Percentiles rank a stretch among this genome's conserved stretches.
Conservation (phyloP, 2,113 vertebrate genomes). For the Rhineura floridana region DNA sequence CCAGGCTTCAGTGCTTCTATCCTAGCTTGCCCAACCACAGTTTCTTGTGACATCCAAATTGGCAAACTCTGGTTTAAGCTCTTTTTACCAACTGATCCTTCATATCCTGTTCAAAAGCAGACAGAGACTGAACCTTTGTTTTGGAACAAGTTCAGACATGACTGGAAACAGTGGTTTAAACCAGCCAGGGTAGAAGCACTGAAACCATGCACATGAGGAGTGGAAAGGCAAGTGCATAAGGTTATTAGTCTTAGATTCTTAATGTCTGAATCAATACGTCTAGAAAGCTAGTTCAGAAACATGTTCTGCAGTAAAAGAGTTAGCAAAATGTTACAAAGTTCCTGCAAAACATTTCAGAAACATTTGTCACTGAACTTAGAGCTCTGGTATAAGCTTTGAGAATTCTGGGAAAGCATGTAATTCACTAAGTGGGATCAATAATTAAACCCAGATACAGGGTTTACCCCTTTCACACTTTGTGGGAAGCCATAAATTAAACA, state of each 20-base stretch:
- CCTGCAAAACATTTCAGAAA: neutral
- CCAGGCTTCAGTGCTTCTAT: no score
- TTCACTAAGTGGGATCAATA: neutral
- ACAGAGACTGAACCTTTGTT: neutral
- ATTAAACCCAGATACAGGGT: neutral
- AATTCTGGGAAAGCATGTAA: neutral
- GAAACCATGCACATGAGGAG: neutral
- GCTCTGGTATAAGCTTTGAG: neutral
- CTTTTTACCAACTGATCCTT: neutral
- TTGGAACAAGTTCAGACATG: neutral
- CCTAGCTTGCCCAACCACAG: neutral
- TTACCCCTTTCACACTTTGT: neutral
- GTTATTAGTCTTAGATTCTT: neutral
- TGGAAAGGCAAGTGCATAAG: neutral
- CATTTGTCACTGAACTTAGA: neutral
- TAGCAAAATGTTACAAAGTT: neutral
- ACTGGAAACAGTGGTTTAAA: neutral
- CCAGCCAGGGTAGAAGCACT: neutral
- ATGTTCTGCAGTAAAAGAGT: neutral
- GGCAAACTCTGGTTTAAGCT: neutral
- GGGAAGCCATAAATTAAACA: neutral
- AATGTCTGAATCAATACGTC: neutral
- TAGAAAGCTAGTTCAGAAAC: neutral
- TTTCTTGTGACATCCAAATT: neutral
- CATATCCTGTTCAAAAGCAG: neutral